A percentile compares a stretch with the other conserved stretches of the same genome.
Evolutionary conservation across 2,797 vertebrate species (phyloP).

Genomic region (Helostoma temminkii): DNA sequence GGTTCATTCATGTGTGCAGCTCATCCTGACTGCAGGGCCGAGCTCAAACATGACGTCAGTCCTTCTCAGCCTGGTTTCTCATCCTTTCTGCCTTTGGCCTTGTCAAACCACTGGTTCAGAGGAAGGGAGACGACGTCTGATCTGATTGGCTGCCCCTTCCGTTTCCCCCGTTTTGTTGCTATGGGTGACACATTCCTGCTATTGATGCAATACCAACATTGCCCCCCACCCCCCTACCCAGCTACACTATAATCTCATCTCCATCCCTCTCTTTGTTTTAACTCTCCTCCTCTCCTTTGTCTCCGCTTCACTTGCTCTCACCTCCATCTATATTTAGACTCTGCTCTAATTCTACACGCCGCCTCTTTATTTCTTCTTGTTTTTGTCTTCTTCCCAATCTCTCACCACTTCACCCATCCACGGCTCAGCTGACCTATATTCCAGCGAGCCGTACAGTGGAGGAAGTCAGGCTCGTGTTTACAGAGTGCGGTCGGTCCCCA

Average conservation of each 20-base stretch:
- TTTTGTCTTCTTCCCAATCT: constrained; percentile 28
- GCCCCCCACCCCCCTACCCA: not conserved
- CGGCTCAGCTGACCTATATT: constrained; percentile 81
- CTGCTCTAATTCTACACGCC: constrained; percentile 28
- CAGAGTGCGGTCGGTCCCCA: constrained; percentile 50
- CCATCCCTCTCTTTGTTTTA: constrained; percentile 66
- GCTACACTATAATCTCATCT: constrained; percentile 50
- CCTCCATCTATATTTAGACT: constrained; percentile 59
- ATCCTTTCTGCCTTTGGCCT: constrained; percentile 34
- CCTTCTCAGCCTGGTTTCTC: no score
- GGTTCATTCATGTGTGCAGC: constrained; percentile 46
- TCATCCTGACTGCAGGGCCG: constrained; percentile 13
- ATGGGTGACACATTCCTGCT: constrained; percentile 72
- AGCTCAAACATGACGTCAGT: constrained; percentile 54
- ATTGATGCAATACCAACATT: constrained; percentile 66
- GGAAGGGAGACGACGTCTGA: constrained; percentile 37
- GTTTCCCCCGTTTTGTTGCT: constrained; percentile 67
- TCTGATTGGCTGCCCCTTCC: constrained; percentile 58
- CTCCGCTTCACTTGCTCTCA: constrained; percentile 55
- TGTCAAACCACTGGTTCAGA: constrained; percentile 33
- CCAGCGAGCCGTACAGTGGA: constrained; percentile 43
- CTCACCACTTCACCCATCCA: constrained; percentile 32
- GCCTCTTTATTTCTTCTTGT: constrained; percentile 25
- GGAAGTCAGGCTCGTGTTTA: constrained; percentile 68
- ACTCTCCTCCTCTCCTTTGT: constrained; percentile 62